A percentile compares a stretch with the other conserved stretches of the same genome.
phyloP scores from a whole-genome alignment of 2,888 invertebrate species.

The Agriotes lineatus region DNA sequence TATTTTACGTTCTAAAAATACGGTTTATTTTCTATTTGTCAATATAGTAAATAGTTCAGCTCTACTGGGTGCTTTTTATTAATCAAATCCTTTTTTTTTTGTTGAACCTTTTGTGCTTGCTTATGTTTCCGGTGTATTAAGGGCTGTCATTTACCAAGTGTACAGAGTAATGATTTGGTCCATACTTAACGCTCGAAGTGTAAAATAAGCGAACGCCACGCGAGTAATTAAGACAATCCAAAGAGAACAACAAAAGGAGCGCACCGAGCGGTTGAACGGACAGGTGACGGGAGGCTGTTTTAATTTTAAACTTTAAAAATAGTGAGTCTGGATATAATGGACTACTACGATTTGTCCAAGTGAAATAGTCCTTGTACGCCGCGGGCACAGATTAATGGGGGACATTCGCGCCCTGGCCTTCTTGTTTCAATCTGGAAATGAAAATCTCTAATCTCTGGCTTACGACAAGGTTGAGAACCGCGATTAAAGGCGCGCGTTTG shows the following conservation, averaged over 20 bases:
- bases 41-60: too few relatives aligned
- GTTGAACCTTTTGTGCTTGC: too few relatives aligned
- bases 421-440: neutral
- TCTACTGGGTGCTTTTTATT: too few relatives aligned
- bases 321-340: constrained; percentile 19
- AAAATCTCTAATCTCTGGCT: neutral
- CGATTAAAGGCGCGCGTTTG: constrained; percentile 16
- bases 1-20: too few relatives aligned
- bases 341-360: constrained; percentile 32
- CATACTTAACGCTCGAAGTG: neutral
- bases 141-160: too few relatives aligned
- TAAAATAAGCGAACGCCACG: neutral
- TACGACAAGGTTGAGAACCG: neutral
- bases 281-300: constrained; percentile 34
- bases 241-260: constrained; percentile 16
- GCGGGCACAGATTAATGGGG: constrained; percentile 25
- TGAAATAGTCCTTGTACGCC: constrained; percentile 16
- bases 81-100: too few relatives aligned
- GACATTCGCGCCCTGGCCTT: neutral
- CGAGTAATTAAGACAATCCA: constrained; percentile 19
- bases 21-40: too few relatives aligned
- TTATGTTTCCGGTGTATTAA: too few relatives aligned
- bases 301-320: constrained; percentile 39
- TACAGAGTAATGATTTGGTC: too few relatives aligned
- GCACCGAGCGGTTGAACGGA: constrained; percentile 4